Base-by-base conservation (phyloP, 2,113 vertebrate genomes). In the Rutilus rutilus region DNA sequence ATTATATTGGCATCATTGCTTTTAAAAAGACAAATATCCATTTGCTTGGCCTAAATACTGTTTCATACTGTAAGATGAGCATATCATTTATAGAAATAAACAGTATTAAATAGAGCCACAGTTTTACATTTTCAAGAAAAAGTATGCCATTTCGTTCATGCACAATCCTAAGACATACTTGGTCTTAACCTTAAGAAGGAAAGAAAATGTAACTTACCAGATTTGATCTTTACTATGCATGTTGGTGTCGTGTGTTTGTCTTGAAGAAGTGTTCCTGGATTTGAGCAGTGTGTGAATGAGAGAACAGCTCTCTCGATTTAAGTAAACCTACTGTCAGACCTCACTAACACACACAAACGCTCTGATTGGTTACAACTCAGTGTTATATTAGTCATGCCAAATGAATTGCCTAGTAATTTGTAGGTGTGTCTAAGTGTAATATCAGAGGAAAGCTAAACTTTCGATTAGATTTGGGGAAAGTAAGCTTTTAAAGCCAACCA, bases 221-320 rank as follows among this genome's bases (percentile, higher is more conserved):
- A 95, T 95, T 57, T 93, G 91, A 12, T 94, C 93, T 91, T 92
- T 95, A 89, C 91, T 93, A 89, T 95, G 92, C 94, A 95, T 95
- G 88, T 86, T 90, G 8, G 19, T 50, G 19, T 62, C 21, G n/a
- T 64, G 67, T 82, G 62, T 78, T 36, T 19, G 36, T 75, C 50
- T 6, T 36, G 23, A 62, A 52, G 64, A 23, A 42, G 25, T n/a
- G 57, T 59, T 79, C 71, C 65, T 74, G 73, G 60, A 69, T 19
- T 33, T 54, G 42, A 81, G 71, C 27, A 73, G 25, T n/a, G 5
- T 84, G 45, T 86, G 78, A 85, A 62, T 86, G 75, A 87, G 62
- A 45, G 62, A 79, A 27, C 80, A 86, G 50, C 57, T 10, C 60
- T 59, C 27, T 60, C 77, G 27, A 88, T 86, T 90, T 89, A 89